phyloP scores from a whole-genome alignment of 2,797 vertebrate species.

The Strix occidentalis region DNA sequence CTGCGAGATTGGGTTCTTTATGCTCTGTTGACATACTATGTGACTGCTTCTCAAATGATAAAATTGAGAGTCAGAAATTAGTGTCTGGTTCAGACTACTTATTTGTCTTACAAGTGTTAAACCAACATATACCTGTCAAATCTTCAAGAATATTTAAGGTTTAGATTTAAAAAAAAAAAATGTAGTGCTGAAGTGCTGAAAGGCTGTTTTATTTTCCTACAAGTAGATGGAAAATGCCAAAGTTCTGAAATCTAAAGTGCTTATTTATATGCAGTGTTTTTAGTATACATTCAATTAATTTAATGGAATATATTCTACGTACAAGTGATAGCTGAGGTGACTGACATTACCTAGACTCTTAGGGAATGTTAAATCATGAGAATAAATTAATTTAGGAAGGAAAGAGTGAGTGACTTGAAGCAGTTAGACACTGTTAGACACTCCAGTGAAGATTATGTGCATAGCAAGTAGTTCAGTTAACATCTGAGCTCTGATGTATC shows the following conservation, averaged over 20 bases:
- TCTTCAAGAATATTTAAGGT: not conserved
- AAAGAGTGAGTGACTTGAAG: not conserved
- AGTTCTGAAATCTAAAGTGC: conserved; percentile 19
- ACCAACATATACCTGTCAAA: not conserved
- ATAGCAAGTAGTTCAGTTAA: conserved; percentile 6
- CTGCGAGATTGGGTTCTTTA: not conserved
- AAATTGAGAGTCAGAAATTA: not conserved
- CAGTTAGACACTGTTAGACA: not conserved
- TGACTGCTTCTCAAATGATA: not conserved
- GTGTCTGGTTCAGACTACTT: not conserved
- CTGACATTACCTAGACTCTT: not conserved
- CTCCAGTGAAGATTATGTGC: not conserved
- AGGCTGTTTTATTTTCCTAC: conserved; percentile 1
- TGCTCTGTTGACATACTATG: not conserved
- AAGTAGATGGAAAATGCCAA: not conserved
- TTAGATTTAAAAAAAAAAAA: not conserved
- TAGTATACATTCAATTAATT: not conserved
- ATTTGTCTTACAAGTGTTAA: not conserved
- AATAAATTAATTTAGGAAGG: conserved; percentile 10
- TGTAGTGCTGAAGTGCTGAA: not conserved
- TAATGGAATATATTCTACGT: not conserved
- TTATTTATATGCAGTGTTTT: conserved; percentile 37
- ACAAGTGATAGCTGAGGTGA: not conserved
- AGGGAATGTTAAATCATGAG: not conserved
- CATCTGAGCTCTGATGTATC: not conserved